These are phyloP conservation scores for Pseudorectes ferrugineus DNA, from an alignment of 2,113 vertebrate species.

Conservation along the genomic window DNA sequence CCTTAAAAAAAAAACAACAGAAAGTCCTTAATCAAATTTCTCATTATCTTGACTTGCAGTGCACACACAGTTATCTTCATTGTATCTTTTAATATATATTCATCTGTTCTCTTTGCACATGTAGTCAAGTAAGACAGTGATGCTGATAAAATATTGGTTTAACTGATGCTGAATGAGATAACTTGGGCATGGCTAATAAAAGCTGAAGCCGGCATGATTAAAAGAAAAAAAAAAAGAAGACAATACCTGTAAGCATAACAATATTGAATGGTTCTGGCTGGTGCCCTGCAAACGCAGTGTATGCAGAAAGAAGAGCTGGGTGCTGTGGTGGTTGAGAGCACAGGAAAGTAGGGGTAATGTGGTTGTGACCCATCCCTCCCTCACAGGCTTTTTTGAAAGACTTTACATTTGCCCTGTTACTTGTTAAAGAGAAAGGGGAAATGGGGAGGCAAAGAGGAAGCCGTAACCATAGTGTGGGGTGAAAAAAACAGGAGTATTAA, in stretches of 20 bases:
- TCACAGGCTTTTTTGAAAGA: background rate
- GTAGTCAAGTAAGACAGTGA: background rate
- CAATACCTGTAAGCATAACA: background rate
- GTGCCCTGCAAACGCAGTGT: fast-evolving
- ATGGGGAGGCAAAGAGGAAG: background rate
- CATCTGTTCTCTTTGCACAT: background rate
- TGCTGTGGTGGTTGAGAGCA: background rate
- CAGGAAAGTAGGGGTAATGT: background rate
- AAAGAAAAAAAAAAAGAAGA: background rate
- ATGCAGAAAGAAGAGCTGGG: background rate
- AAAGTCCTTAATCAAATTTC: background rate
- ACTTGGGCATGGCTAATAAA: background rate
- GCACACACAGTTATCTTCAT: background rate
- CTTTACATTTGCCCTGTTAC: background rate
- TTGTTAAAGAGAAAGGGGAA: background rate
- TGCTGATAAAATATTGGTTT: background rate
- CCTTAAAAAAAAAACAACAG: background rate
- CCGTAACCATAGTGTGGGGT: background rate
- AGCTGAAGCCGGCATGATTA: background rate
- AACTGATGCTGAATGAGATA: background rate
- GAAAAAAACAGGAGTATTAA: background rate
- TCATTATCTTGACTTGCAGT: background rate
- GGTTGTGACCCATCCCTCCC: background rate
- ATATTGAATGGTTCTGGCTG: background rate
- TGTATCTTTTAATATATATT: constrained; percentile 37